These are phyloP conservation scores for Smutsia temminckii DNA, from an alignment of 2,797 vertebrate species.

Conservation along the genomic window DNA sequence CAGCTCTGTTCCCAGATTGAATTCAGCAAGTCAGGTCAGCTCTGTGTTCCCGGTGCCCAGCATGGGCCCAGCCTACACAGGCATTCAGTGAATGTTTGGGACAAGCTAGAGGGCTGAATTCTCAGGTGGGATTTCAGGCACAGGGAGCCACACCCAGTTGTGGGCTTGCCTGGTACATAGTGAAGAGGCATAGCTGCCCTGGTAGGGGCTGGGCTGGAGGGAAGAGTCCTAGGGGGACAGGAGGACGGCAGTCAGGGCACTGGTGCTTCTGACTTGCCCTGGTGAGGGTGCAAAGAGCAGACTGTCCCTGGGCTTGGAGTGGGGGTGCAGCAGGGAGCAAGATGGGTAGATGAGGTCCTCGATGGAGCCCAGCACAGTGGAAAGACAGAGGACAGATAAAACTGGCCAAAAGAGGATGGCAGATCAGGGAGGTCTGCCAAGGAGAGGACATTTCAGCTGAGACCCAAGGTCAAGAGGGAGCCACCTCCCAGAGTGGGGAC, in stretches of 20 bases:
- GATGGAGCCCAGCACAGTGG: neutral
- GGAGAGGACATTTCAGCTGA: neutral
- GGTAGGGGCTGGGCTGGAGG: neutral
- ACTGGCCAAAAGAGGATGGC: fast-evolving
- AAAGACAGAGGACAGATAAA: neutral
- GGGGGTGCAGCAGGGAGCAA: neutral
- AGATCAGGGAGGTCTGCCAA: neutral
- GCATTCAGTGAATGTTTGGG: neutral
- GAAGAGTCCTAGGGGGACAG: neutral
- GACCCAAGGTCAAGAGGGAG: neutral
- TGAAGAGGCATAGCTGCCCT: neutral
- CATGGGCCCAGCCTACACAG: neutral
- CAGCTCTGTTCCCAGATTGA: neutral
- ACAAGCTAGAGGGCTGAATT: neutral
- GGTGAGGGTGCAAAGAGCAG: neutral
- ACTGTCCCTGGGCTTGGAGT: neutral
- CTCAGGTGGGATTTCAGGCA: neutral
- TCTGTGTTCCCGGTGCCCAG: neutral
- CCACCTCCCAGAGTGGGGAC: fast-evolving
- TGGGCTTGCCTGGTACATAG: neutral
- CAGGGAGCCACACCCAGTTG: neutral
- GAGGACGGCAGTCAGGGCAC: neutral
- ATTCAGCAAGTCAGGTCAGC: neutral
- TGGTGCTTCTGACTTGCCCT: neutral
- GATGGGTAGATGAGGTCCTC: neutral